phyloP scores from a whole-genome alignment of 1,140 invertebrate genomes.

The Uloborus diversus region DNA sequence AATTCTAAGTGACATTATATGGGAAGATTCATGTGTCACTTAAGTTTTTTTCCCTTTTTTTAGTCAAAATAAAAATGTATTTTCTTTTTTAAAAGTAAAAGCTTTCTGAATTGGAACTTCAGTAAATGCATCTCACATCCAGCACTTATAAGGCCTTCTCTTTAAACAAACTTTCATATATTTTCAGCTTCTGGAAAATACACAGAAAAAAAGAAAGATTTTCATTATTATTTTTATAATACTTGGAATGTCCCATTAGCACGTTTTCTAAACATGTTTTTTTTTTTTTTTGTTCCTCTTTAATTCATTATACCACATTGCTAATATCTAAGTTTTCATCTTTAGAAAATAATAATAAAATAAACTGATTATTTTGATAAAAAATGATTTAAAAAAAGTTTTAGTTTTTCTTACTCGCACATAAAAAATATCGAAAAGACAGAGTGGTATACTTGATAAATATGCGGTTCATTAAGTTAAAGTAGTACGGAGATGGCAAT shows the following conservation, averaged over 20 bases:
- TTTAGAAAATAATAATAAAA: too few species aligned
- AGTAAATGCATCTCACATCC: constrained; percentile 48
- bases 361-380: too few species aligned
- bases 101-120: constrained; percentile 36
- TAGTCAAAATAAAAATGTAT: neutral
- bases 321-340: too few species aligned
- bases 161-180: constrained; percentile 52
- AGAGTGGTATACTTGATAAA: too few species aligned
- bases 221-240: constrained; percentile 51
- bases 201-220: constrained; percentile 51
- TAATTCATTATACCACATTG: neutral
- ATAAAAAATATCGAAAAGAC: too few species aligned
- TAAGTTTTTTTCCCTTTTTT: too few species aligned
- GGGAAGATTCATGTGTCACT: too few species aligned
- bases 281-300: neutral
- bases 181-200: constrained; percentile 57
- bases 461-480: too few species aligned
- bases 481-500: too few species aligned
- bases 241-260: constrained; percentile 41
- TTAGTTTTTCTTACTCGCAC: too few species aligned
- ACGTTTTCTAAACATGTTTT: neutral
- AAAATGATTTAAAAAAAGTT: too few species aligned
- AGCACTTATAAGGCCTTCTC: constrained; percentile 44
- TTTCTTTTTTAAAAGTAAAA: constrained; percentile 15
- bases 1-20: neutral